Evolutionary conservation across 2,797 vertebrate species (phyloP), one percentile per base, ranked within the genome.

Genomic region (Cetoscarus ocellatus): DNA sequence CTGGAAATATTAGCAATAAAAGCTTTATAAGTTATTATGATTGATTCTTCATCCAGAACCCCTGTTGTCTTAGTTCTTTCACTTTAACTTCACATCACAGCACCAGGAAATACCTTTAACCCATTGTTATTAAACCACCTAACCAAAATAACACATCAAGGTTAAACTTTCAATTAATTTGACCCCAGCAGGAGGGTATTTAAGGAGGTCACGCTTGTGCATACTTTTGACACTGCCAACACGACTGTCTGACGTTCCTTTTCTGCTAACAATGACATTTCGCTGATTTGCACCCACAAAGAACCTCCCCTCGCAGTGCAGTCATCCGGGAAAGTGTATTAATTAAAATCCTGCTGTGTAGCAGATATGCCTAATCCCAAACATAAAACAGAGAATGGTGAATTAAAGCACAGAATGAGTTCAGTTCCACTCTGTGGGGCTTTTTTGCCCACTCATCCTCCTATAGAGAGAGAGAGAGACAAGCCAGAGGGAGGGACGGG

Each of bases 331-430:
- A 70, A 70, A 78, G 75, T 48, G 55, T 71, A 79, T 93, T 94
- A 87, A 94, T 94, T 94, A 92, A 93, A 93, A 92, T 91, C 93
- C 89, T 84, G 87, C 92, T 91, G 91, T 81, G 90, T 73, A 60
- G 88, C 78, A 87, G 88, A 91, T 88, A 87, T 81, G 80, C 75
- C 87, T 91, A 89, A 92, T 91, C 86, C 57, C 77, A 72, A 79
- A 84, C 87, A 90, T 90, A 85, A 91, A 93, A 88, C 76, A 75
- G 63, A 88, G 80, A 79, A 78, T 63, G 62, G 67, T 83, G 81
- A 89, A 90, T 86, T 78, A 81, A 86, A 86, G 74, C 71, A 80
- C 79, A 86, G 84, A 91, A 83, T 84, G 86, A 86, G 85, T 89
- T 89, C 83, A 84, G 82, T 84, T 88, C 69, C 82, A 75, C 81